These are phyloP conservation scores for Epinephelus lanceolatus DNA, from an alignment of 2,113 vertebrate species.

Conservation along the genomic window DNA sequence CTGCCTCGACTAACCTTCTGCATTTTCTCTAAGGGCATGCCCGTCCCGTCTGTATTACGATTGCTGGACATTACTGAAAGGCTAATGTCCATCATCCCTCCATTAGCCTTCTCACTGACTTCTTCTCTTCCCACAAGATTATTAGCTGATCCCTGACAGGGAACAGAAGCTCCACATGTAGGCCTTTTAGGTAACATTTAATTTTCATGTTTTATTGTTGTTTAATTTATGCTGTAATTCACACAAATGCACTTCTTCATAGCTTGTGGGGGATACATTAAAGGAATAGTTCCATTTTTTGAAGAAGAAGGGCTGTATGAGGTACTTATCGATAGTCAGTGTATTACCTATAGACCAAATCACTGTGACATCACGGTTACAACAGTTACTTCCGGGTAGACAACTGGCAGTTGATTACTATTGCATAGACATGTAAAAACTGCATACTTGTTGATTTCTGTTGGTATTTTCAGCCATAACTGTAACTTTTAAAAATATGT, in stretches of 20 bases:
- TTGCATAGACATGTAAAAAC: too few relatives aligned
- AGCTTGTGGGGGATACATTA: not conserved
- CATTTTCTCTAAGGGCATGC: conserved; percentile 31
- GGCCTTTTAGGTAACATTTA: not conserved
- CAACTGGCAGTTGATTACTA: too few relatives aligned
- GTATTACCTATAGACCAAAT: too few relatives aligned
- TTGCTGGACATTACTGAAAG: conserved; percentile 62
- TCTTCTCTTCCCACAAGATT: conserved; percentile 22
- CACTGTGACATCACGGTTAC: too few relatives aligned
- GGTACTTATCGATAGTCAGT: too few relatives aligned
- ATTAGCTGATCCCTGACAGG: conserved; percentile 26
- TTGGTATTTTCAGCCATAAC: too few relatives aligned
- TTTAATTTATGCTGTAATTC: not conserved
- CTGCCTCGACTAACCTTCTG: conserved; percentile 42
- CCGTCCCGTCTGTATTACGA: conserved; percentile 28
- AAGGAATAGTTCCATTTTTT: too few relatives aligned
- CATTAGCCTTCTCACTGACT: conserved; percentile 47
- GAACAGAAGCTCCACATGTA: not conserved
- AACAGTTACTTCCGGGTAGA: too few relatives aligned
- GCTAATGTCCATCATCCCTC: conserved; percentile 64
- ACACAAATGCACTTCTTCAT: not conserved
- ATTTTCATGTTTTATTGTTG: not conserved
- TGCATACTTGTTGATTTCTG: too few relatives aligned
- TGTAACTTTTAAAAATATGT: too few relatives aligned
- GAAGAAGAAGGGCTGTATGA: too few relatives aligned